Evolutionary conservation across 2,113 vertebrate genomes (phyloP).

Genomic region (Microcebus tavaratra): DNA sequence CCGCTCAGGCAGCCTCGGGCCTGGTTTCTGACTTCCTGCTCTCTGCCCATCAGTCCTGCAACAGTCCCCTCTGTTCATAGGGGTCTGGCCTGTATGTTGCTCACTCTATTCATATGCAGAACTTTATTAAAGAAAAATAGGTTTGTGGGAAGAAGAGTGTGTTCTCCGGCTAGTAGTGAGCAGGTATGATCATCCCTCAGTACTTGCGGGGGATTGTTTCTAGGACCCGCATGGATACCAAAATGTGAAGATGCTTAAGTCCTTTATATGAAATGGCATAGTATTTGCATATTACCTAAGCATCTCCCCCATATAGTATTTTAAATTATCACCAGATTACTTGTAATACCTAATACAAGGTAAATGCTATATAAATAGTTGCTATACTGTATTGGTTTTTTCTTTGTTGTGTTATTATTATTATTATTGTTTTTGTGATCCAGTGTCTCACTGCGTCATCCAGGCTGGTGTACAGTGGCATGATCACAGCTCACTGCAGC

Average conservation of each 20-base stretch:
- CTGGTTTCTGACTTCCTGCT: not conserved
- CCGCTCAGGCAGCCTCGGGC: not conserved
- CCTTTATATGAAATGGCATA: not conserved
- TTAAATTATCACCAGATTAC: too few relatives aligned
- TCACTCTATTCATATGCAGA: not conserved
- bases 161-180: not conserved
- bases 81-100: not conserved
- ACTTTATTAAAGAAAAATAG: not conserved
- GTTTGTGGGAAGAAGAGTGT: not conserved
- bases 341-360: too few relatives aligned
- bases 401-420: not conserved
- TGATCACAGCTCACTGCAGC: too few relatives aligned
- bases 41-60: not conserved
- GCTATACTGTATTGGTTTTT: too few relatives aligned
- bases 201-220: not conserved
- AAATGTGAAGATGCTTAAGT: not conserved
- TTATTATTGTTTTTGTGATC: not conserved
- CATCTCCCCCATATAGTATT: too few relatives aligned
- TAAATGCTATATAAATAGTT: too few relatives aligned
- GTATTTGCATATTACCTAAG: too few relatives aligned
- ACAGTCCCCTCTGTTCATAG: not conserved
- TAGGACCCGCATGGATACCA: not conserved
- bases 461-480: too few relatives aligned
- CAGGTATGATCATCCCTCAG: not conserved
- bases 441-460: too few relatives aligned